Conservation (phyloP, 1,140 invertebrate species). For the Nasonia giraulti region DNA sequence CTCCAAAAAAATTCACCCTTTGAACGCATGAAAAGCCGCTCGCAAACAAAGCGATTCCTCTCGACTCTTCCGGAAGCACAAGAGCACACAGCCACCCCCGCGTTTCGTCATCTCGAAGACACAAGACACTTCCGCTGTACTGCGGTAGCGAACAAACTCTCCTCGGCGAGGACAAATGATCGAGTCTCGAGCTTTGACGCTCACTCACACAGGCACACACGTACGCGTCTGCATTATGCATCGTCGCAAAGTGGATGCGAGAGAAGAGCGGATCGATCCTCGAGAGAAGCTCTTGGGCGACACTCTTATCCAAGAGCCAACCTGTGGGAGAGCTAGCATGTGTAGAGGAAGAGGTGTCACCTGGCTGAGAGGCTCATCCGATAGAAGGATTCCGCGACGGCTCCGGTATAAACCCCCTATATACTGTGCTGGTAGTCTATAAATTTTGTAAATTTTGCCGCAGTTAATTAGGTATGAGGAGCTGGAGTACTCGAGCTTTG, state of each 20-base stretch:
- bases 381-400: not conserved
- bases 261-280: constrained; percentile 7
- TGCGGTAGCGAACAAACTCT: not conserved
- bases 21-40: not conserved
- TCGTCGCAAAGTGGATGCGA: constrained; percentile 36
- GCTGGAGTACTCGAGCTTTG: too few relatives aligned
- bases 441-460: too few relatives aligned
- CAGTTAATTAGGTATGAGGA: too few relatives aligned
- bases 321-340: not conserved
- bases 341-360: not conserved
- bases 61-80: not conserved
- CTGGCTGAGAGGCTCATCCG: not conserved
- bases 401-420: not conserved
- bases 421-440: too few relatives aligned
- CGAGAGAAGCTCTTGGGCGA: not conserved
- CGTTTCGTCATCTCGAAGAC: not conserved
- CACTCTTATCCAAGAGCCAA: not conserved
- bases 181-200: not conserved
- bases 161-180: not conserved
- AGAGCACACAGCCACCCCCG: not conserved
- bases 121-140: not conserved
- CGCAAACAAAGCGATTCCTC: not conserved
- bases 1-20: not conserved
- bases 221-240: constrained; percentile 29
- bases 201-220: not conserved